phyloP scores from a whole-genome alignment of 2,888 invertebrate genomes.

The Trachelus troglodyta region DNA sequence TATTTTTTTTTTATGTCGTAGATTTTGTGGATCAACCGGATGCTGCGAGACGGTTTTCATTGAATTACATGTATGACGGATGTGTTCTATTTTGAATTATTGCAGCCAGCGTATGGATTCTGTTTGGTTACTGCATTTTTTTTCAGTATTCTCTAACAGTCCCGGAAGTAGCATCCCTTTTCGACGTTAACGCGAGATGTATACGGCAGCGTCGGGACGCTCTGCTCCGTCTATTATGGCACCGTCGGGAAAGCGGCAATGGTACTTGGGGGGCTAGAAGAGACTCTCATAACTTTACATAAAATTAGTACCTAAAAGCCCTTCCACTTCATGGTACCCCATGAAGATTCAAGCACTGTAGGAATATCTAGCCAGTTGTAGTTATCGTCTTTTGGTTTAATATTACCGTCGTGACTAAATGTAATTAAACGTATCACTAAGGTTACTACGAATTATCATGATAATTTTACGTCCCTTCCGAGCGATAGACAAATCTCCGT shows the following conservation, averaged over 20 bases:
- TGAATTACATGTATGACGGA: not conserved
- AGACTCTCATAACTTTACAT: conserved; percentile 62
- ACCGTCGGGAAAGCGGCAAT: conserved; percentile 55
- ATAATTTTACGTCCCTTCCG: not conserved
- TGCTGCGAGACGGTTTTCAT: not conserved
- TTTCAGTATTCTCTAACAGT: not conserved
- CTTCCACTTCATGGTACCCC: conserved; percentile 44
- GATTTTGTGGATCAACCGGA: not conserved
- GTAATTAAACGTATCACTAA: not conserved
- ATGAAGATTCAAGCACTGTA: conserved; percentile 21
- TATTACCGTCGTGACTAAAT: not conserved
- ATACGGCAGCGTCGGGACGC: conserved; percentile 6
- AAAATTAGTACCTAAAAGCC: conserved; percentile 65
- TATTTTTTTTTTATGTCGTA: not conserved
- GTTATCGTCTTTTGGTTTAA: not conserved
- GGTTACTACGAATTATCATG: not conserved
- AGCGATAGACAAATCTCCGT: not conserved
- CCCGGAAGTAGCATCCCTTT: not conserved
- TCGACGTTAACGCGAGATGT: not conserved
- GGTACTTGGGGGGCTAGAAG: conserved; percentile 48
- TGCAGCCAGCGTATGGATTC: not conserved
- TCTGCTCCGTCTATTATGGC: conserved; percentile 46
- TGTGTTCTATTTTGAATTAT: not conserved
- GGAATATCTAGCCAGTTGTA: not conserved
- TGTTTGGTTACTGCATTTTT: not conserved